Conservation (phyloP, 2,797 vertebrate genomes). For the Hippocampus kuda region DNA sequence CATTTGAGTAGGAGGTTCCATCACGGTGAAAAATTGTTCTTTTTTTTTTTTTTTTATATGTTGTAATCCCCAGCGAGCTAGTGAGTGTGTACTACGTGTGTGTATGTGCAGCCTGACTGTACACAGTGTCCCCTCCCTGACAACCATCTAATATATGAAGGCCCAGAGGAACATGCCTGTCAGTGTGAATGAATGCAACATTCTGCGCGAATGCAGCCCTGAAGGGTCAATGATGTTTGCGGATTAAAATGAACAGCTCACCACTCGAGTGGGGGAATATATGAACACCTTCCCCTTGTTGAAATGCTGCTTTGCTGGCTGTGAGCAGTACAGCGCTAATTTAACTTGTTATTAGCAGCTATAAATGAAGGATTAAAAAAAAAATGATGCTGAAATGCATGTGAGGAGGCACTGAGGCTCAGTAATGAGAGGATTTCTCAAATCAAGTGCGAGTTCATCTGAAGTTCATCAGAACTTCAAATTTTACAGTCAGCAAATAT, state of each 20-base stretch:
- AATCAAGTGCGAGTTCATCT: neutral
- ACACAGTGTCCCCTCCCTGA: conserved; percentile 1
- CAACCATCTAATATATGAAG: conserved; percentile 22
- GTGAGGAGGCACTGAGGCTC: neutral
- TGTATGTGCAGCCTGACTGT: conserved; percentile 15
- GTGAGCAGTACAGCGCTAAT: neutral
- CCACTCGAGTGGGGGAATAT: neutral
- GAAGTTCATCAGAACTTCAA: neutral
- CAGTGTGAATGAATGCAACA: conserved; percentile 31
- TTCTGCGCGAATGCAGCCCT: conserved; percentile 29
- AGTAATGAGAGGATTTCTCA: neutral
- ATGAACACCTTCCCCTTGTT: neutral
- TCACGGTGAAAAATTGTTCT: conserved; percentile 59
- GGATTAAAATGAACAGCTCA: neutral
- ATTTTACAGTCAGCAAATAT: neutral
- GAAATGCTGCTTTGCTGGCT: neutral
- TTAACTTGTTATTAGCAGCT: neutral
- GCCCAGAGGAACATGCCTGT: conserved; percentile 28
- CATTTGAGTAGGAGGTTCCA: conserved; percentile 42
- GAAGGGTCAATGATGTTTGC: conserved; percentile 21
- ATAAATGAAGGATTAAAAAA: neutral
- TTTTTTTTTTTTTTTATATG: conserved; percentile 34
- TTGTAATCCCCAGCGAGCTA: conserved; percentile 37
- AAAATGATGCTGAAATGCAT: neutral
- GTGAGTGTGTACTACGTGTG: conserved; percentile 16